Conservation (phyloP, 92 coral and sea anemone species). For the Paragorgia papillata region DNA sequence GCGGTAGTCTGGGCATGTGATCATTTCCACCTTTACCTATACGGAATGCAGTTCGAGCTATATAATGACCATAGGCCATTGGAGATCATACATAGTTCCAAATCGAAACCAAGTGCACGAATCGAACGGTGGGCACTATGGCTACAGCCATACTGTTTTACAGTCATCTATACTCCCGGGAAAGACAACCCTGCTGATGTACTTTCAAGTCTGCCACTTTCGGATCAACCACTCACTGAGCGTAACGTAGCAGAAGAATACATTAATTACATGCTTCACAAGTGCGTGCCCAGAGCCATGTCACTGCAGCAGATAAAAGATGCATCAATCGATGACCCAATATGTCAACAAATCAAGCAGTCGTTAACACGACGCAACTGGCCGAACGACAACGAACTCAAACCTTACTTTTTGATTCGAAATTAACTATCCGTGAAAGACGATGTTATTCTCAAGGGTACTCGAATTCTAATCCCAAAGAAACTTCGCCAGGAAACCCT, state of each 20-base stretch:
- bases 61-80: not conserved
- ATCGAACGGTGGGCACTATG: constrained; percentile 1
- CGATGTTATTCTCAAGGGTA: not conserved
- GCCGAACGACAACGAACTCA: no score
- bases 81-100: not conserved
- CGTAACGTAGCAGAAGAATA: constrained; percentile 19
- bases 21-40: not conserved
- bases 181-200: constrained; percentile 7
- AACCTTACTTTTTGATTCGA: no score
- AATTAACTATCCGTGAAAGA: not conserved
- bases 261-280: not conserved
- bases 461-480: not conserved
- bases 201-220: constrained; percentile 6
- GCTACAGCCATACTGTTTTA: no score
- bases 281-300: not conserved
- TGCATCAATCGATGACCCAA: not conserved
- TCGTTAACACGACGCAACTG: no score
- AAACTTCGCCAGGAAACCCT: not conserved
- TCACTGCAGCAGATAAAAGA: not conserved
- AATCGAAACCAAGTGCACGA: not conserved
- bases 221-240: not conserved
- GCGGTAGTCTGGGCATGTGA: constrained; percentile 23
- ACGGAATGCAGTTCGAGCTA: not conserved
- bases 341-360: not conserved
- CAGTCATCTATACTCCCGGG: constrained; percentile 3